phyloP scores from a whole-genome alignment of 2,113 vertebrate species.

The Recurvirostra avosetta region DNA sequence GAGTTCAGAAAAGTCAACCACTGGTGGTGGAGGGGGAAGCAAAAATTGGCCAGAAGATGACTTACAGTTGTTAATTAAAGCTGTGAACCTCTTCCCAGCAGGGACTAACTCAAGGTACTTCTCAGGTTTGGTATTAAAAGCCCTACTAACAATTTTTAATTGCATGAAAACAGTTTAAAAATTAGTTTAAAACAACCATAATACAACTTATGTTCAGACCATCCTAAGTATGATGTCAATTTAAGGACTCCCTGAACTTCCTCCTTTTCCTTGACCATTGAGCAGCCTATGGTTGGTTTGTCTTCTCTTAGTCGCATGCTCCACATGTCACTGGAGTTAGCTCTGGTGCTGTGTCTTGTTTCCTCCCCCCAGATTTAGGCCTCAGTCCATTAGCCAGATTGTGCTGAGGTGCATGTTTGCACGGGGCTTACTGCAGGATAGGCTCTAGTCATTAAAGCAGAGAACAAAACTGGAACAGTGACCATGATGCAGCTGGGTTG shows the following conservation, averaged over 20 bases:
- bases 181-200: background rate
- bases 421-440: background rate
- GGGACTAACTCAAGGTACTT: conserved; percentile 94
- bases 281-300: background rate
- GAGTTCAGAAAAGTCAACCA: conserved; percentile 82
- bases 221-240: background rate
- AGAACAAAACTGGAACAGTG: background rate
- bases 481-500: background rate
- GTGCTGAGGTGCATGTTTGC: background rate
- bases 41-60: conserved; percentile 96
- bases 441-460: background rate
- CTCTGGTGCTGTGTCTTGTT: background rate
- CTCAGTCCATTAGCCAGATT: background rate
- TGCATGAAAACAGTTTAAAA: background rate
- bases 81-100: conserved; percentile 97
- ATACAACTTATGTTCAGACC: background rate
- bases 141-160: background rate
- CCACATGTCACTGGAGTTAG: background rate
- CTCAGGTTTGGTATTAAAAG: background rate
- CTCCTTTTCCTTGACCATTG: background rate
- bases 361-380: background rate
- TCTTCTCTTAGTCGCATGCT: background rate
- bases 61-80: conserved; percentile 95
- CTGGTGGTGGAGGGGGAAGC: conserved; percentile 78
- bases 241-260: background rate